These are phyloP conservation scores for Saturnia pavonia DNA, from an alignment of 2,888 invertebrate genomes.

Conservation along the genomic window DNA sequence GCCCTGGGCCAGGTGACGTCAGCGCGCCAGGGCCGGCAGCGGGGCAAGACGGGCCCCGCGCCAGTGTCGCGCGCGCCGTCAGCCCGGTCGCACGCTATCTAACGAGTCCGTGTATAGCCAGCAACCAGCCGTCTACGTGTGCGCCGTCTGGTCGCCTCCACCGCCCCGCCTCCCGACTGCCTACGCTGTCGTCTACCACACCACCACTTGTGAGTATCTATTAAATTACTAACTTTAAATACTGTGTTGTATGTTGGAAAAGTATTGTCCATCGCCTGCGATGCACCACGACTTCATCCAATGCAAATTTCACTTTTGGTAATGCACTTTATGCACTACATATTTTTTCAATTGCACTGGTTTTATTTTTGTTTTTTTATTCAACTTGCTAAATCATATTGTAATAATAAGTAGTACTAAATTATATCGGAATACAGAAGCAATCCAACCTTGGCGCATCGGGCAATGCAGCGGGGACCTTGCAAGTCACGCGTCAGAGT, in stretches of 20 bases:
- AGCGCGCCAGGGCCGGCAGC: slow-evolving; percentile 74
- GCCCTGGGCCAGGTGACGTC: slow-evolving; percentile 82
- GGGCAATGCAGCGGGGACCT: slow-evolving; percentile 81
- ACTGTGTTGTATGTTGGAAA: slow-evolving; percentile 39
- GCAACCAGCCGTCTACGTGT: slow-evolving; percentile 30
- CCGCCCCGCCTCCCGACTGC: slow-evolving; percentile 40
- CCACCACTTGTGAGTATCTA: slow-evolving; percentile 52
- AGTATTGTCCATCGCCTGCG: slow-evolving; percentile 60
- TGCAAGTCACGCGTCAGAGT: slow-evolving; percentile 82
- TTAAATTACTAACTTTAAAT: slow-evolving; percentile 29
- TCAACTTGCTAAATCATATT: slow-evolving; percentile 35
- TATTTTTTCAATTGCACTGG: not conserved
- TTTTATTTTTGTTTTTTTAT: slow-evolving; percentile 22
- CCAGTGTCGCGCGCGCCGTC: slow-evolving; percentile 81
- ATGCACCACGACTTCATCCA: slow-evolving; percentile 58
- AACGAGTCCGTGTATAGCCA: slow-evolving; percentile 41
- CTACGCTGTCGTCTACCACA: slow-evolving; percentile 43
- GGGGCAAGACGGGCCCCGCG: slow-evolving; percentile 82
- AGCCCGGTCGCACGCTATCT: slow-evolving; percentile 72
- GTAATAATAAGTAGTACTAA: slow-evolving; percentile 37
- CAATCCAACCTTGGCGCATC: slow-evolving; percentile 81
- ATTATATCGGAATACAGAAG: slow-evolving; percentile 63
- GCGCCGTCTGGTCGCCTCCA: slow-evolving; percentile 41
- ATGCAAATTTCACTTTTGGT: slow-evolving; percentile 72
- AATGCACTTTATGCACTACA: slow-evolving; percentile 27